Base-by-base conservation (phyloP, 2,888 invertebrate genomes). In the Microctonus hyperodae region DNA sequence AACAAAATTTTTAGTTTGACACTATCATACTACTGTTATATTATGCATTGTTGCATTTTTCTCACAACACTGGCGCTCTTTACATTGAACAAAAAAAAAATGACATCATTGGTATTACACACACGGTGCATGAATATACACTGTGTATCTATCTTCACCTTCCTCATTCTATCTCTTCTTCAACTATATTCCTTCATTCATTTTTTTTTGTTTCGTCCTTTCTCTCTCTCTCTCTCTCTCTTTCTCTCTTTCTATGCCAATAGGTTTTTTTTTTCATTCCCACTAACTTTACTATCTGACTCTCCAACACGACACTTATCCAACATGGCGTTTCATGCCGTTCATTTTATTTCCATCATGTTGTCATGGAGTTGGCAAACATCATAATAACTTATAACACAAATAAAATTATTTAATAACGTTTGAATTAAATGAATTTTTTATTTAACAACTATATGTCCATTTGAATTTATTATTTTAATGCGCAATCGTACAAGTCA, bases 281-380 rank as follows among this genome's bases (percentile, higher is more conserved):
- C 44, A 44, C 44, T 7, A 28, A 16, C 16, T n/a, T 55, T 2
- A 20, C 60, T 10, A 33, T 58, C 35, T 57, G 23, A 51, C 62
- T 40, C 57, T 61, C 44, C 25, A 53, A 25, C 61, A 61, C 51
- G 51, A 31, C 50, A 66, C 62, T 60, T 31, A 65, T 57, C 56
- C 67, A 67, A 67, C 62, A 67, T 67, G 67, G 67, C 67, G 67
- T 60, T 56, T 20, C 55, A 61, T 62, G 62, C 62, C 44, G 44
- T 37, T 44, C 48, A 28, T 61, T 50, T 35, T 22, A 31, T 50
- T 61, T 37, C 62, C 51, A 51, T 62, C 22, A n/a, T 33, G 51
- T 51, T 62, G 33, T 35, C 33, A 51, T 51, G 28, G 28, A 3
- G 28, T 5, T 28, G 28, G 28, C 3, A 28, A 28, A 28, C 28